These are phyloP conservation scores for Brachyrhaphis roseni DNA, from an alignment of 2,797 vertebrate species.

Conservation along the genomic window DNA sequence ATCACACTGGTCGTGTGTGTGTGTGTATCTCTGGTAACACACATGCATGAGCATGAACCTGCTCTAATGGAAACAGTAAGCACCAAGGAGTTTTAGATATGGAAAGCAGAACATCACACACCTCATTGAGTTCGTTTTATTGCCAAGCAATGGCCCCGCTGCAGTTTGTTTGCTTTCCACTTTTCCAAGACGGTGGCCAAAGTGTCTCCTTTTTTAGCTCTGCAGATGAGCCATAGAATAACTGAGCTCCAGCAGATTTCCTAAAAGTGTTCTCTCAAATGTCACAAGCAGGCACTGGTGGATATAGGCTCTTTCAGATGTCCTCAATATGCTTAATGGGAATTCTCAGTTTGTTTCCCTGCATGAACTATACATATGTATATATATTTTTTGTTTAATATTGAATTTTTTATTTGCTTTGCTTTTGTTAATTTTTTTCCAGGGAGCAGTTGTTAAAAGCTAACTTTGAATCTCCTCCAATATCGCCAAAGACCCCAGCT, in stretches of 20 bases:
- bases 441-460: conserved; percentile 85
- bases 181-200: conserved; percentile 66
- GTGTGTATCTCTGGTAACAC: background rate
- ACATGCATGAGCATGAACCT: conserved; percentile 12
- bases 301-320: conserved; percentile 8
- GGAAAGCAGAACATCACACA: conserved; percentile 67
- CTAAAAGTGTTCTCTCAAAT: conserved; percentile 39
- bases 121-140: conserved; percentile 80
- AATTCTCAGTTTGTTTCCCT: background rate
- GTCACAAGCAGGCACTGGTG: conserved; percentile 25
- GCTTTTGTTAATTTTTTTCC: conserved; percentile 37
- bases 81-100: conserved; percentile 68
- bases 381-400: conserved; percentile 15
- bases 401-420: background rate
- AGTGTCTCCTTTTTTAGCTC: conserved; percentile 45
- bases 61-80: conserved; percentile 55
- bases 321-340: background rate
- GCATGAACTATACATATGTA: background rate
- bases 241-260: conserved; percentile 51
- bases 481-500: conserved; percentile 74
- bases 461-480: conserved; percentile 81
- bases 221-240: conserved; percentile 23
- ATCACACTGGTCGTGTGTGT: conserved; percentile 13
- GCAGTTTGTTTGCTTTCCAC: conserved; percentile 73
- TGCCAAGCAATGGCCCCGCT: conserved; percentile 64